Evolutionary conservation across 2,797 vertebrate genomes (phyloP).

Genomic region (Aphelocoma californica): DNA sequence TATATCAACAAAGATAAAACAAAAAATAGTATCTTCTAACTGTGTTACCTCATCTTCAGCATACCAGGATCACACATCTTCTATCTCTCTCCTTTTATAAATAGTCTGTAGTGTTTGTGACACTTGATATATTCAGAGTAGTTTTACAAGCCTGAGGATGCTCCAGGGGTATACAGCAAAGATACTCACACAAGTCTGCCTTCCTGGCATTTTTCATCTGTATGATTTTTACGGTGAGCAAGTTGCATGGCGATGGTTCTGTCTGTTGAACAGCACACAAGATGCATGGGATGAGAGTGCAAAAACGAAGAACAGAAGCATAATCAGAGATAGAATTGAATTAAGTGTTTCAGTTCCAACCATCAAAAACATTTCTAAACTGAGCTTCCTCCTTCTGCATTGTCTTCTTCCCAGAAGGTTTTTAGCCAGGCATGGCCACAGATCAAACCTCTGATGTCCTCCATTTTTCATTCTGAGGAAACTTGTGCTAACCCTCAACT

Average conservation of each 20-base stretch:
- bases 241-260: conserved; percentile 60
- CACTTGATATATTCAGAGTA: neutral
- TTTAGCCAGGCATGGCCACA: neutral
- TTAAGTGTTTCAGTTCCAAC: neutral
- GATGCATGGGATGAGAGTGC: neutral
- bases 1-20: neutral
- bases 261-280: conserved; percentile 13
- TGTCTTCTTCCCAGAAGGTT: neutral
- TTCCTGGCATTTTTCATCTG: conserved; percentile 71
- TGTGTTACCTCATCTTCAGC: neutral
- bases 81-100: neutral
- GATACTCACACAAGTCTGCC: conserved; percentile 69
- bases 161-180: neutral
- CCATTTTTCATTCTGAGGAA: neutral
- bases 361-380: neutral
- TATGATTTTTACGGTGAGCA: conserved; percentile 67
- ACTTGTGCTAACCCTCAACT: neutral
- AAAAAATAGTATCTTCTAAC: neutral
- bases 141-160: neutral
- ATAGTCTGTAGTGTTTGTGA: neutral
- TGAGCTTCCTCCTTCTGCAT: neutral
- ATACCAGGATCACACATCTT: neutral
- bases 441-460: neutral
- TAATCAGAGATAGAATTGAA: neutral
- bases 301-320: neutral